Percentiles rank a stretch among this genome's conserved stretches.
Evolutionary conservation across 2,888 invertebrate genomes (phyloP).

Genomic region (Caenorhabditis sp.): DNA sequence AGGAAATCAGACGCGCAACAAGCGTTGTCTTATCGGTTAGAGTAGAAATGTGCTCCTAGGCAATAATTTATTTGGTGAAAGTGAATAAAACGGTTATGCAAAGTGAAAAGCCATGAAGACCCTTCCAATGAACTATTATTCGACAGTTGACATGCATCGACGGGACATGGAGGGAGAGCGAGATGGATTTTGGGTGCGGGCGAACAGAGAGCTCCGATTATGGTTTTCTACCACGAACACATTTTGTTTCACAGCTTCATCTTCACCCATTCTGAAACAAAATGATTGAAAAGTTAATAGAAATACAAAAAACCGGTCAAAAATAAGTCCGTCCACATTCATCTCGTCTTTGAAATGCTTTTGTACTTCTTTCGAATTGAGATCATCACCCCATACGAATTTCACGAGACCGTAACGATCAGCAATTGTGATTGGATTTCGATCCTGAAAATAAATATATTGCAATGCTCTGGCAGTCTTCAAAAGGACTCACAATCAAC

Average conservation of each 20-base stretch:
- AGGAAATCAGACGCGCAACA: too few species aligned
- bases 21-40: too few species aligned
- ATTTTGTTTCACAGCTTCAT: slow-evolving; percentile 69
- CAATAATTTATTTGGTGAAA: slow-evolving; percentile 42
- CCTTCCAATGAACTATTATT: neutral
- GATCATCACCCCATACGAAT: slow-evolving; percentile 98
- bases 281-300: neutral
- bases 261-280: slow-evolving; percentile 75
- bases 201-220: slow-evolving; percentile 61
- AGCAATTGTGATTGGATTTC: slow-evolving; percentile 61
- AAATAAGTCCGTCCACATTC: slow-evolving; percentile 95
- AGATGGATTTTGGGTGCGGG: slow-evolving; percentile 18
- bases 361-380: slow-evolving; percentile 87
- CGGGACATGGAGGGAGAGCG: slow-evolving; percentile 50
- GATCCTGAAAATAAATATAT: slow-evolving; percentile 52
- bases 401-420: slow-evolving; percentile 80
- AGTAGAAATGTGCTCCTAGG: neutral
- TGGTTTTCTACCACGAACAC: slow-evolving; percentile 76
- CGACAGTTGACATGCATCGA: slow-evolving; percentile 53
- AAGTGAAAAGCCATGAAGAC: slow-evolving; percentile 32
- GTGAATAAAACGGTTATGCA: slow-evolving; percentile 20
- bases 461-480: neutral
- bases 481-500: slow-evolving; percentile 85
- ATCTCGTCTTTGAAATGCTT: slow-evolving; percentile 88
- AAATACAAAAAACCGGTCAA: slow-evolving; percentile 85